Evolutionary conservation across 2,113 vertebrate species (phyloP).

Genomic region (Crotalus viridis): DNA sequence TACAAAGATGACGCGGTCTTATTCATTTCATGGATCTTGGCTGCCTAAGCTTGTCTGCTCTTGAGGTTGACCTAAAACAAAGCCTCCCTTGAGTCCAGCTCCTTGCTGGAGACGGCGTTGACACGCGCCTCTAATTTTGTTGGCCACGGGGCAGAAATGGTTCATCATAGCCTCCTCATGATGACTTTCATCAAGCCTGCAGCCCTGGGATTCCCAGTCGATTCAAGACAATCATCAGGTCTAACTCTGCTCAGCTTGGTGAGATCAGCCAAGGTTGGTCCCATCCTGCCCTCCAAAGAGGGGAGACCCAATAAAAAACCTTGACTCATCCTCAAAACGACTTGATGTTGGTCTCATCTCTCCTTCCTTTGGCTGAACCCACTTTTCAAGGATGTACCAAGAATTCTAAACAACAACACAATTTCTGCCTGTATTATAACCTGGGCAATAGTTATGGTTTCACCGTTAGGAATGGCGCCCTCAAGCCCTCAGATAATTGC

Average conservation of each 20-base stretch:
- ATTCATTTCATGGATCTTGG: neutral
- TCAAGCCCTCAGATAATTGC: neutral
- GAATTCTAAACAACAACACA: neutral
- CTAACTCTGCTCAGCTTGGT: neutral
- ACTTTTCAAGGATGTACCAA: neutral
- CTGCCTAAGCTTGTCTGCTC: neutral
- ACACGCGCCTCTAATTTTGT: neutral
- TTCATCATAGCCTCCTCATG: neutral
- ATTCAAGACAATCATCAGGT: neutral
- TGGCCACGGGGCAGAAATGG: neutral
- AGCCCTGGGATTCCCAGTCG: neutral
- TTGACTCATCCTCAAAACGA: neutral
- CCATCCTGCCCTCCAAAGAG: neutral
- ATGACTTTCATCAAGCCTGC: neutral
- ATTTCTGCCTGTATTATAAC: neutral
- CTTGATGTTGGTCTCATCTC: neutral
- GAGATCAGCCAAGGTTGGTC: neutral
- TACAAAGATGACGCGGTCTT: neutral
- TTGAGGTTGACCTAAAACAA: neutral
- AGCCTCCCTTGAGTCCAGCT: neutral
- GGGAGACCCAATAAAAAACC: neutral
- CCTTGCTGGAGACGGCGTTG: neutral
- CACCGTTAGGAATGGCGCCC: neutral
- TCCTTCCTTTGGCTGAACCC: neutral
- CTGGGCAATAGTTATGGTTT: neutral